Percentiles rank a stretch among this genome's conserved stretches.
phyloP scores from a whole-genome alignment of 2,113 vertebrate genomes.

The Dolichallabes microphthalmus region DNA sequence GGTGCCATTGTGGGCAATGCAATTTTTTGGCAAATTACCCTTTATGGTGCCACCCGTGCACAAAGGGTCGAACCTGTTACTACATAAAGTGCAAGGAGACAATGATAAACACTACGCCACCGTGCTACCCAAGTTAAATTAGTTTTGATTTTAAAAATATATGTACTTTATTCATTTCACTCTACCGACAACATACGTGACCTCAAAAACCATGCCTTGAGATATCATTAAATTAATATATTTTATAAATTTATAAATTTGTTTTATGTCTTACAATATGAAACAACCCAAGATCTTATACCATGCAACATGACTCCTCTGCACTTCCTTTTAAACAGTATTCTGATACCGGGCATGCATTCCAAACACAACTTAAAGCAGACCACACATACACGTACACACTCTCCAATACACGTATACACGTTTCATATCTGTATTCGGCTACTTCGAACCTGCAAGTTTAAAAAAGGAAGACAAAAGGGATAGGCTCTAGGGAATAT shows the following conservation, averaged over 20 bases:
- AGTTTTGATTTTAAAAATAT: no score
- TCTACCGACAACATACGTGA: no score
- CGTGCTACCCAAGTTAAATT: no score
- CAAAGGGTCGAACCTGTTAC: no score
- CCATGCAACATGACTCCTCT: background rate
- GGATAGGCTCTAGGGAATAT: constrained; percentile 29
- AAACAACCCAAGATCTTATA: background rate
- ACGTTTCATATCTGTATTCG: background rate
- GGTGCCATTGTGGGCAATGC: no score
- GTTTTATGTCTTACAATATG: background rate
- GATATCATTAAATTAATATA: background rate
- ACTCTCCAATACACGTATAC: background rate
- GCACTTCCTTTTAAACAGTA: background rate
- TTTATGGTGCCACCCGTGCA: no score
- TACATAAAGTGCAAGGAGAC: no score
- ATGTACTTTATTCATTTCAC: no score
- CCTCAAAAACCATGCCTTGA: no score
- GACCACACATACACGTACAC: background rate
- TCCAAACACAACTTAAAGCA: background rate
- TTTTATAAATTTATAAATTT: background rate
- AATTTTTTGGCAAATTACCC: no score
- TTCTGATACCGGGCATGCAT: background rate
- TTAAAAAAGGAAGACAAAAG: constrained; percentile 22
- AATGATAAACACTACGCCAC: no score
- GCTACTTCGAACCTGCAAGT: constrained; percentile 3